Conservation (phyloP, 2,113 vertebrate genomes). For the Nyctibius bracteatus region DNA sequence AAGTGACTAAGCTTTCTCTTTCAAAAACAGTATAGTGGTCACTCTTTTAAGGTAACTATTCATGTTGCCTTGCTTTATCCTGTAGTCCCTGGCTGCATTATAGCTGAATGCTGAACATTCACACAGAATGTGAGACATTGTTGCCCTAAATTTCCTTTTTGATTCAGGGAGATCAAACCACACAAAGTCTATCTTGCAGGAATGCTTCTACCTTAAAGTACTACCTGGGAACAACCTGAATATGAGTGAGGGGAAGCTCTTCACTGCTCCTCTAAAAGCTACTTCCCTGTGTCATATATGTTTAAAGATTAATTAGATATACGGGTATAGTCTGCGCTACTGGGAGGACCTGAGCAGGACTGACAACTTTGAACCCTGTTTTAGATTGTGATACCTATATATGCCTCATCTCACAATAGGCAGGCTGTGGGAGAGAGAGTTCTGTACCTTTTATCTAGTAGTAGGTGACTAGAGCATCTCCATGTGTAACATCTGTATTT, state of each 20-base stretch:
- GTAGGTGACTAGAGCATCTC: neutral
- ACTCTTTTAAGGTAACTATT: neutral
- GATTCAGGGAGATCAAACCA: neutral
- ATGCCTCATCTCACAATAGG: neutral
- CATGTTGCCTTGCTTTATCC: neutral
- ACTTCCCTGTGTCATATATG: neutral
- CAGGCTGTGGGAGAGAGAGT: neutral
- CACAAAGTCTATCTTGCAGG: neutral
- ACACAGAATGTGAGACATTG: neutral
- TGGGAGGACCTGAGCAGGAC: neutral
- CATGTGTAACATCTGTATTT: neutral
- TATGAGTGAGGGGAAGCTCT: neutral
- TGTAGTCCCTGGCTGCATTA: neutral
- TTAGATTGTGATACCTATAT: neutral
- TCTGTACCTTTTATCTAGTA: neutral
- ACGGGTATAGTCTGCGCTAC: neutral
- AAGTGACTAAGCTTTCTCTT: neutral
- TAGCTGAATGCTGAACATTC: neutral
- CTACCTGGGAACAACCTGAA: neutral
- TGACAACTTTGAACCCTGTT: neutral
- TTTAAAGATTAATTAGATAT: slow-evolving; percentile 2
- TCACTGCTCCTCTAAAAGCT: neutral
- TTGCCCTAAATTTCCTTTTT: neutral
- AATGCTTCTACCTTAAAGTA: neutral
- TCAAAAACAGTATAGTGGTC: neutral